Conservation (phyloP, 1,140 invertebrate genomes). For the Bradynema listronoti region DNA sequence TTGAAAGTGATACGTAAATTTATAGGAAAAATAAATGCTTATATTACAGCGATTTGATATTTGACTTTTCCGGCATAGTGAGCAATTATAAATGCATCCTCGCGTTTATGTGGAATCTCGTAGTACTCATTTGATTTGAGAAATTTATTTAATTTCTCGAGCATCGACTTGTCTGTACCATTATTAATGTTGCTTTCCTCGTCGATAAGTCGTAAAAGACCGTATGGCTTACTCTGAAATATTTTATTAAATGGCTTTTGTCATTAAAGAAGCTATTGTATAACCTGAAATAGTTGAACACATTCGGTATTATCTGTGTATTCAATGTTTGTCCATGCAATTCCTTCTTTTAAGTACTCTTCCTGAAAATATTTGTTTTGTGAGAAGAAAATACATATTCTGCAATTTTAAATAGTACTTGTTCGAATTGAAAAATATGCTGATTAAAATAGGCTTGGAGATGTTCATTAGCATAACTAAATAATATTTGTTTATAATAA, state of each 20-base stretch:
- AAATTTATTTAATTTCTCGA: conserved; percentile 82
- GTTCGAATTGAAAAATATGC: conserved; percentile 81
- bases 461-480: conserved; percentile 66
- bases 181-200: conserved; percentile 97
- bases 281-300: conserved; percentile 68
- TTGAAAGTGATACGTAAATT: not conserved
- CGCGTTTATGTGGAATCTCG: conserved; percentile 78
- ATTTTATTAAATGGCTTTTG: conserved; percentile 60
- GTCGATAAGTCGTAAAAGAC: conserved; percentile 71
- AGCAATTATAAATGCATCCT: conserved; percentile 81
- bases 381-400: too few relatives aligned
- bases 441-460: conserved; percentile 95
- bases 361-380: too few relatives aligned
- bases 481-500: too few relatives aligned
- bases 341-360: conserved; percentile 82
- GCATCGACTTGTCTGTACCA: conserved; percentile 85
- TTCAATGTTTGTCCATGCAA: conserved; percentile 77
- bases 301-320: conserved; percentile 82
- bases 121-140: conserved; percentile 72
- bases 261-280: not conserved
- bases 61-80: conserved; percentile 96
- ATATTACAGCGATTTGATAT: conserved; percentile 64
- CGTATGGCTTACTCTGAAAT: conserved; percentile 74
- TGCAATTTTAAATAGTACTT: conserved; percentile 56
- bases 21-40: not conserved